Conservation (phyloP, 2,113 vertebrate species). For the Nicator chloris region DNA sequence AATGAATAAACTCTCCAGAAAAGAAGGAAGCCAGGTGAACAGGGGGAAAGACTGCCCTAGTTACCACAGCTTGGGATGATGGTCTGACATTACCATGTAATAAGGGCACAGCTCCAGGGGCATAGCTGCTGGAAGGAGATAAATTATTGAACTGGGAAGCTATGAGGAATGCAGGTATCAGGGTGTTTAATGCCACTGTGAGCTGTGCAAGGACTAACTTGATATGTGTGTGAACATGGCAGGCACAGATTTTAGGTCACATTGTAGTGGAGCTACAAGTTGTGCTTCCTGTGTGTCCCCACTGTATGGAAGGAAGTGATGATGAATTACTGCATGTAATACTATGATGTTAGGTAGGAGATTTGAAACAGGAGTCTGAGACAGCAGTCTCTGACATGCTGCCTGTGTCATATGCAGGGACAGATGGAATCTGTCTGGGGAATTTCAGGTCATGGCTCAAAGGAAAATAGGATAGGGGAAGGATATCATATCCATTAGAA, state of each 20-base stretch:
- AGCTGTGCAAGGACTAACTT: background rate
- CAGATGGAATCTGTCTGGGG: background rate
- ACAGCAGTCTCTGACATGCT: background rate
- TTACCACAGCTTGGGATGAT: fast-evolving
- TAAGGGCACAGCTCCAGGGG: too few species aligned
- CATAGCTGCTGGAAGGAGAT: background rate
- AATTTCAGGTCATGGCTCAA: background rate
- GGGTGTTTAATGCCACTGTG: background rate
- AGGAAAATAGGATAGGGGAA: background rate
- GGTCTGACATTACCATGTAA: background rate
- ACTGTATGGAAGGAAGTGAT: fast-evolving
- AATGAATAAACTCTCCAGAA: background rate
- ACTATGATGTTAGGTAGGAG: background rate
- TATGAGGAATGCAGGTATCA: background rate
- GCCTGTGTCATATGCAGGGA: background rate
- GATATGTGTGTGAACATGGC: background rate
- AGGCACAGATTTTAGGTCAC: background rate
- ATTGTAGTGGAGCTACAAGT: background rate
- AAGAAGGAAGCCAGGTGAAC: background rate
- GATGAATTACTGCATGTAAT: background rate
- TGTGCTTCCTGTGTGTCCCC: background rate
- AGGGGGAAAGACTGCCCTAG: fast-evolving
- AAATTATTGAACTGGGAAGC: background rate
- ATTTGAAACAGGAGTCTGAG: background rate
- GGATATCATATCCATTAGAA: background rate